Base-by-base conservation (phyloP, 2,888 invertebrate genomes). In the Stenichneumon culpator region DNA sequence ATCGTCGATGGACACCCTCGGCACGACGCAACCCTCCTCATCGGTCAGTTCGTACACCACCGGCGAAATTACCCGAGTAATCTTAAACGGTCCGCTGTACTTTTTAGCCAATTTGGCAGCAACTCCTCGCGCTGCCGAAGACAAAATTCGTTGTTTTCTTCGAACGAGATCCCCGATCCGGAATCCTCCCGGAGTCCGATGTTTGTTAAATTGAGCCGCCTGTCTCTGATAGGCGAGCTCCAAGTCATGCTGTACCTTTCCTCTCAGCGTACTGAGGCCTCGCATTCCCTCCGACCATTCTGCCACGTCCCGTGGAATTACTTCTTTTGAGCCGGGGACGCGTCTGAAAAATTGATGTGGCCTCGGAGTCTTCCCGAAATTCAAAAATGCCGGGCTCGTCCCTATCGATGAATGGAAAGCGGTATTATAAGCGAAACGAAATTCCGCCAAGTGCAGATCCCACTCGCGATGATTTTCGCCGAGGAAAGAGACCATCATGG, bases 351-450 rank as follows among this genome's bases (percentile, higher is more conserved):
- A n/a, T 6, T 5, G 44, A 2, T n/a, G 7, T 0, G 68, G 78
- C 2, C n/a, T 11, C n/a, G 63, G n/a, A 32, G 74, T 68, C 0
- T 74, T 39, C 14, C 79, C 84, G 16, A 86, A 79, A 52, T 86
- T 86, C 0, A 87, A 54, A 28, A 84, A 86, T 1, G 72, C 84
- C 0, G 88, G 88, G 4, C 80, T 68, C 19, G 50, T 74, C 39
- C 83, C 82, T 3, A 84, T 86, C 0, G 78, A 79, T 3, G 79
- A 79, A 60, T 84, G 84, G 11, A 22, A 47, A 0, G 89, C 86
- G 2, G 89, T 88, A 14, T 85, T 72, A 0, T 86, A n/a, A 4
- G 89, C 88, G 50, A 82, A 88, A 6, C 69, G 74, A 16, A 89
- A 68, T 39, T 88, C 68, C 0, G 74, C 65, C 0, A 89, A 25